Evolutionary conservation across 2,113 vertebrate species (phyloP), one percentile per base, ranked within the genome.

Genomic region (Vidua macroura): DNA sequence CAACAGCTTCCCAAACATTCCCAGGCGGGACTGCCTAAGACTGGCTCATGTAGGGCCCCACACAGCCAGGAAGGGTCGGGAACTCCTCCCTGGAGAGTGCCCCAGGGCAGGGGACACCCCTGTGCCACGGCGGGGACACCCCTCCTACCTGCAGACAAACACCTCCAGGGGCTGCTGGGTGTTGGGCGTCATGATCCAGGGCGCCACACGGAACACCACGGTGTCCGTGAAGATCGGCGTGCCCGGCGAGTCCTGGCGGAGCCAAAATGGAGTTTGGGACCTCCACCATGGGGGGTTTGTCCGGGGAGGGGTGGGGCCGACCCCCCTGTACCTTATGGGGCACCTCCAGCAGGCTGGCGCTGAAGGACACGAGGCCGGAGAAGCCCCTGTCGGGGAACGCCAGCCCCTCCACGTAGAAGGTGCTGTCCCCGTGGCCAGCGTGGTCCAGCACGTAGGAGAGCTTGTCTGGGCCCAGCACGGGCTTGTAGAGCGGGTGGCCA

Each of bases 121-220:
- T 27, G 58, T 37, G 13, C 49, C 20, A 0, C 1, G 24, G 7
- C 2, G 6, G 46, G 55, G 48, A 31, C 1, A 1, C 6, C 14
- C 8, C 31, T 63, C 97, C 90, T 94, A 98, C 98, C 98, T 98
- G 97, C 98, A 99, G 55, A 99, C 98, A 16, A 98, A 99, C 24
- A 99, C 98, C 88, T 99, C 99, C 35, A 98, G 24, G 0, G 99
- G 99, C 25, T 88, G 87, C 85, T 98, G 98, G 8, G 98, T 99
- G 96, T 99, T 99, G 74, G 99, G 99, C 0, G 98, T 99, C 99
- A 99, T 99, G 97, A 99, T 99, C 99, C 99, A 99, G 33, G 99
- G 99, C 0, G 99, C 98, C 72, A 99, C 55, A 1, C 97, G 98
- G 96, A 99, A 99, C 81, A 98, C 83, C 48, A 99, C 98, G 0